These are phyloP conservation scores for Fregata magnificens DNA, from an alignment of 2,113 vertebrate species.

Conservation along the genomic window DNA sequence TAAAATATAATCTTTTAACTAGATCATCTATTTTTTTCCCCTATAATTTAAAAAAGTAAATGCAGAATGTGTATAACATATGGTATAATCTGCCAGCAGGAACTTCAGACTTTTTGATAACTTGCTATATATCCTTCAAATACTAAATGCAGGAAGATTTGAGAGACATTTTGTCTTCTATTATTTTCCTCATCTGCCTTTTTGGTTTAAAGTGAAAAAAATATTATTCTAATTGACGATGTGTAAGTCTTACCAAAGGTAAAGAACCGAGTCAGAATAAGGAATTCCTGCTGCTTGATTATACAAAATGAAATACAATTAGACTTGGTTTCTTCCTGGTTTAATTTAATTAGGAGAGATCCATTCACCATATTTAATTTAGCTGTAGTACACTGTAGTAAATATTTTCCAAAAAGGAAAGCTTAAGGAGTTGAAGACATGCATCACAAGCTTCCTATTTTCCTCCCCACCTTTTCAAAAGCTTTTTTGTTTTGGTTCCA, in stretches of 20 bases:
- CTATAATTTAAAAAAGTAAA: not conserved
- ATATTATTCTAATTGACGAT: not conserved
- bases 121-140: not conserved
- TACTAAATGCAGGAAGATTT: not conserved
- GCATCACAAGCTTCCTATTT: conserved; percentile 22
- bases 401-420: conserved; percentile 53
- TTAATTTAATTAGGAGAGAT: conserved; percentile 64
- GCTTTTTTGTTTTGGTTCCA: not conserved
- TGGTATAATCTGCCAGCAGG: not conserved
- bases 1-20: not conserved
- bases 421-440: not conserved
- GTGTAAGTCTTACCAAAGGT: not conserved
- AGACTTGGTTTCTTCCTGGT: conserved; percentile 23
- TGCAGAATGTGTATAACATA: not conserved
- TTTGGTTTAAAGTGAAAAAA: not conserved
- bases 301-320: conserved; percentile 37
- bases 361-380: conserved; percentile 58
- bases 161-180: not conserved
- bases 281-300: conserved; percentile 29
- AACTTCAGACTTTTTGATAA: not conserved
- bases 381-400: conserved; percentile 34
- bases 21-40: not conserved
- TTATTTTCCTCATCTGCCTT: not conserved
- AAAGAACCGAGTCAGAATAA: not conserved
- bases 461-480: not conserved